These are phyloP conservation scores for Geotrupes spiniger DNA, from an alignment of 2,888 invertebrate species.

Conservation along the genomic window DNA sequence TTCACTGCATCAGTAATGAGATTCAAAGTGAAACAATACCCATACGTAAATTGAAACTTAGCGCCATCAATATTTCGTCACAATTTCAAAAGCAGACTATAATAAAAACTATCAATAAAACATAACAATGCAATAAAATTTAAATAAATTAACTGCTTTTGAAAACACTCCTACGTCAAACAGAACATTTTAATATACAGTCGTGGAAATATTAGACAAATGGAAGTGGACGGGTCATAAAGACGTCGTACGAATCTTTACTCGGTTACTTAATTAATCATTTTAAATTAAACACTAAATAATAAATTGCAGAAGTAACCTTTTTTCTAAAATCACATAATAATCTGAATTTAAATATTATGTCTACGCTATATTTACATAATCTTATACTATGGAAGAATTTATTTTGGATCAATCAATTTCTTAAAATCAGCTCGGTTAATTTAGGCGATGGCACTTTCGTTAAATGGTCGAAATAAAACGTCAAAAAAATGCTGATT, in stretches of 20 bases:
- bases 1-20: conserved; percentile 20
- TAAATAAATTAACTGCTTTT: conserved; percentile 25
- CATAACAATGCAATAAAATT: conserved; percentile 43
- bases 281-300: neutral
- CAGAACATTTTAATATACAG: conserved; percentile 38
- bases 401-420: conserved; percentile 23
- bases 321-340: conserved; percentile 17
- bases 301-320: conserved; percentile 2
- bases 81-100: conserved; percentile 3
- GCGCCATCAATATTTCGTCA: conserved; percentile 2
- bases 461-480: neutral
- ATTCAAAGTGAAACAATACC: conserved; percentile 18
- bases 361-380: conserved; percentile 43
- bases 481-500: conserved; percentile 20
- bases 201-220: conserved; percentile 13
- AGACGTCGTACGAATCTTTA: too few species aligned
- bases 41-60: conserved; percentile 10
- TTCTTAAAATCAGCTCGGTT: conserved; percentile 1
- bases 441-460: conserved; percentile 5
- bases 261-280: conserved; percentile 1
- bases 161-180: conserved; percentile 9
- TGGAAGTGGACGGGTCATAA: too few species aligned
- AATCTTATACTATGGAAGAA: conserved; percentile 36
- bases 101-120: conserved; percentile 14
- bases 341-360: conserved; percentile 13